Evolutionary conservation across 2,797 vertebrate genomes (phyloP).

Genomic region (Furcifer pardalis): DNA sequence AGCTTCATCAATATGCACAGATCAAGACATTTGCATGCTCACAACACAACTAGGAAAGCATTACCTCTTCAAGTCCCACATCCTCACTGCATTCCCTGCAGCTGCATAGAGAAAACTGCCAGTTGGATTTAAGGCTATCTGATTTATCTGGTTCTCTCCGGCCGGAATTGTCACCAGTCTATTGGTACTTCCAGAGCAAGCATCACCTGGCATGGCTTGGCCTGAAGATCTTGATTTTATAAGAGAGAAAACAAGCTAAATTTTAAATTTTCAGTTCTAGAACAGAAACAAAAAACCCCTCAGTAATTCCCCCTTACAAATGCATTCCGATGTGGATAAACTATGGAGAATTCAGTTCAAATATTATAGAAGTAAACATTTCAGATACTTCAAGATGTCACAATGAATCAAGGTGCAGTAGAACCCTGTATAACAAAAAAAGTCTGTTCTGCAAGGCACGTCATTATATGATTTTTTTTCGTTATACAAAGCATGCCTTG

Average conservation of each 20-base stretch:
- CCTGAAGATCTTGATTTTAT: constrained; percentile 86
- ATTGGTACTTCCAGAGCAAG: constrained; percentile 82
- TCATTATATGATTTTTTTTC: too few species aligned
- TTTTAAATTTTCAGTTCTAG: neutral
- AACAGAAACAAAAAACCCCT: too few species aligned
- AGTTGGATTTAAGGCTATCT: constrained; percentile 89
- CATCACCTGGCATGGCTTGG: constrained; percentile 88
- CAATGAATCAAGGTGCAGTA: too few species aligned
- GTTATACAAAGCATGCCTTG: too few species aligned
- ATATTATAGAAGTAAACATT: neutral
- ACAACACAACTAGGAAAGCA: neutral
- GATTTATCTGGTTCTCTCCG: constrained; percentile 96
- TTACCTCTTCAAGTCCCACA: constrained; percentile 98
- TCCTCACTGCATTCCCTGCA: constrained; percentile 92
- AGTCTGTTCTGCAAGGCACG: too few species aligned
- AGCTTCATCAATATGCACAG: neutral
- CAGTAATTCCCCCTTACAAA: neutral
- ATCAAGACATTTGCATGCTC: neutral
- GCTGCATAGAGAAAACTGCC: constrained; percentile 94
- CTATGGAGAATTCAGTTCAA: neutral
- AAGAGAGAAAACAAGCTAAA: neutral
- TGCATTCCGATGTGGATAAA: neutral
- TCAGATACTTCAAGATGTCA: too few species aligned
- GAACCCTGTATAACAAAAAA: too few species aligned
- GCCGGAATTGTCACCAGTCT: constrained; percentile 89